Evolutionary conservation across 2,113 vertebrate species (phyloP), one percentile per base, ranked within the genome.

Genomic region (Psophia crepitans): DNA sequence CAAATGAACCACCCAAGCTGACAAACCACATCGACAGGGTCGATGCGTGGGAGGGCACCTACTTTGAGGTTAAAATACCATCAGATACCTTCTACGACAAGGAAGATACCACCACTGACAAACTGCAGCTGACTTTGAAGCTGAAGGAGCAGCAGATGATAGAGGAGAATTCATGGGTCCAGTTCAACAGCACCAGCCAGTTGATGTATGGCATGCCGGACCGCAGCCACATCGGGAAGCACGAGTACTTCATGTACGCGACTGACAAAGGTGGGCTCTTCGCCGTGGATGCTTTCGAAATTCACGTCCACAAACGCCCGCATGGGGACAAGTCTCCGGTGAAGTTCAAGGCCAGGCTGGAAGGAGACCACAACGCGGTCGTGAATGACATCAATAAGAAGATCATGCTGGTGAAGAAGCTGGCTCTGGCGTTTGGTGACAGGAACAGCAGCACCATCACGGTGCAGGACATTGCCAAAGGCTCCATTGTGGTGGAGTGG

Each of bases 161-260:
- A 11, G 98, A 97, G 26, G 99, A 99, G 95, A 98, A 98, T 5
- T 99, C 98, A 0, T 99, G 99, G 99, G 99, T 99, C 20, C 99
- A 99, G 90, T 99, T 99, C 96, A 99, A 99, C 95, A 99, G 99
- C 97, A 99, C 99, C 28, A 99, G 99, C 96, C 99, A 99, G 96
- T 98, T 99, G 33, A 98, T 99, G 98, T 99, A 99, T 0, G 99
- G 99, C 76, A 98, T 99, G 93, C 99, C 99, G 0, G 98, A 99
- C 66, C 97, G 84, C 79, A 96, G 63, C 74, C 99, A 99, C 13
- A 96, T 98, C 10, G 99, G 99, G 49, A 99, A 98, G 75, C 99
- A 99, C 0, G 99, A 99, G 92, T 99, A 99, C 84, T 99, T 99
- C 96, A 99, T 99, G 99, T 98, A 99, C 0, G 99, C 99, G 7